Evolutionary conservation across 2,888 invertebrate genomes (phyloP), one percentile per base, ranked within the genome.

Genomic region (Balanococcus diminutus): DNA sequence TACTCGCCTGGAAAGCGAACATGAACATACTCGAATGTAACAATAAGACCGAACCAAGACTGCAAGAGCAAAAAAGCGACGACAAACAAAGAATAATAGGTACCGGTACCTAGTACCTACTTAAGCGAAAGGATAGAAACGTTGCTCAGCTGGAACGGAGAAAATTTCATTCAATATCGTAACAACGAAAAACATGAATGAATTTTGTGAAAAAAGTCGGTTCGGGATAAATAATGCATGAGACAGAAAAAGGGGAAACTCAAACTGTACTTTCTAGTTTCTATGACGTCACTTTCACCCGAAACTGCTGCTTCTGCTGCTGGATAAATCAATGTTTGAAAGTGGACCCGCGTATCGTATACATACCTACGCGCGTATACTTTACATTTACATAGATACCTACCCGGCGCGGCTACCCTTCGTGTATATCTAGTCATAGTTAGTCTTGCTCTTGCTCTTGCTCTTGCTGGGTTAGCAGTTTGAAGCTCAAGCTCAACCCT

Each of bases 141-240:
- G n/a, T 4, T 19, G 56, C 56, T 56, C 56, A 56, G 56, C 19
- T 19, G 56, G 19, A 56, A 56, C 56, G 19, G 22, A 6, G 56
- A 19, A 67, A 28, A 28, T 61, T 22, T 83, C 61, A 56, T 83
- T 83, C 36, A 32, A 19, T 25, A 31, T 56, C 19, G 25, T 31
- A 31, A 11, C 32, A 22, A 19, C 56, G 56, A 61, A 31, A 36
- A 86, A 61, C 14, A 61, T 81, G n/a, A 14, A 67, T 81, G 22
- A 51, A 86, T 61, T 67, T 81, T 81, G 67, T 19, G 36, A 67
- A 56, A 19, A 46, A 31, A 42, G 9, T n/a, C 22, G 36, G 32
- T 25, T 25, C 8, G 46, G 46, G 36, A 81, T 79, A 46, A 85
- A 85, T 85, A 79, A 32, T 56, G 56, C 81, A 67, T 14, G 67